phyloP scores from a whole-genome alignment of 2,797 vertebrate genomes.

The Oophaga sylvatica region DNA sequence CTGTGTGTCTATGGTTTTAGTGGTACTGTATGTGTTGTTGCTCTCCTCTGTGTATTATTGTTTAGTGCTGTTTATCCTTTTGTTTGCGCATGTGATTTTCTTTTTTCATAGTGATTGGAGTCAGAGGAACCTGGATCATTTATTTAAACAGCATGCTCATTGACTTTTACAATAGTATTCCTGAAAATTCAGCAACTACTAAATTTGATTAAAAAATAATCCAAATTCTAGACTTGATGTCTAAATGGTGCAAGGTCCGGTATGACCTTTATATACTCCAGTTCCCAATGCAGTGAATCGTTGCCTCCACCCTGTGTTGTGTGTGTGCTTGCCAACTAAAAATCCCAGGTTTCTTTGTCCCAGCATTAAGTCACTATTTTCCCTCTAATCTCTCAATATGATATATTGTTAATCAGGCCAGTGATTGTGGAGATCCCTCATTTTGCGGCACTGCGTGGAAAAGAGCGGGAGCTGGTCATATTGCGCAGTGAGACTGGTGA shows the following conservation, averaged over 20 bases:
- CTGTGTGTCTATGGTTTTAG: slow-evolving; percentile 77
- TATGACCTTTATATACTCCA: slow-evolving; percentile 1
- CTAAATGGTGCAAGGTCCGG: background rate
- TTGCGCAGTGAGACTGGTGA: slow-evolving; percentile 96
- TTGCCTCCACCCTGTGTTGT: background rate
- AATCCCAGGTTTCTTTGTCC: slow-evolving; percentile 81
- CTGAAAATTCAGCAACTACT: background rate
- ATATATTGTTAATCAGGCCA: slow-evolving; percentile 80
- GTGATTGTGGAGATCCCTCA: slow-evolving; percentile 99
- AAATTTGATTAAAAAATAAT: background rate
- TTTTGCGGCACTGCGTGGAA: slow-evolving; percentile 93
- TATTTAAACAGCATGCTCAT: slow-evolving; percentile 36
- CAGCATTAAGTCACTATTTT: slow-evolving; percentile 67
- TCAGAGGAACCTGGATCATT: slow-evolving; percentile 81
- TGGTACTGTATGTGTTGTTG: slow-evolving; percentile 78
- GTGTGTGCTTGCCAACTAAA: slow-evolving; percentile 54
- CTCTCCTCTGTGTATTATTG: slow-evolving; percentile 66
- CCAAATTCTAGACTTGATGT: background rate
- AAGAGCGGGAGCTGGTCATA: slow-evolving; percentile 94
- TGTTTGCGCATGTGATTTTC: slow-evolving; percentile 79
- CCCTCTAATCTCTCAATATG: slow-evolving; percentile 64
- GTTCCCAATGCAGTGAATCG: slow-evolving; percentile 26
- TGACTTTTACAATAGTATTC: background rate
- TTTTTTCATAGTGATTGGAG: slow-evolving; percentile 62
- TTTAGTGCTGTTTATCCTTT: slow-evolving; percentile 78